Evolutionary conservation across 2,797 vertebrate species (phyloP).

Genomic region (Melopsittacus undulatus): DNA sequence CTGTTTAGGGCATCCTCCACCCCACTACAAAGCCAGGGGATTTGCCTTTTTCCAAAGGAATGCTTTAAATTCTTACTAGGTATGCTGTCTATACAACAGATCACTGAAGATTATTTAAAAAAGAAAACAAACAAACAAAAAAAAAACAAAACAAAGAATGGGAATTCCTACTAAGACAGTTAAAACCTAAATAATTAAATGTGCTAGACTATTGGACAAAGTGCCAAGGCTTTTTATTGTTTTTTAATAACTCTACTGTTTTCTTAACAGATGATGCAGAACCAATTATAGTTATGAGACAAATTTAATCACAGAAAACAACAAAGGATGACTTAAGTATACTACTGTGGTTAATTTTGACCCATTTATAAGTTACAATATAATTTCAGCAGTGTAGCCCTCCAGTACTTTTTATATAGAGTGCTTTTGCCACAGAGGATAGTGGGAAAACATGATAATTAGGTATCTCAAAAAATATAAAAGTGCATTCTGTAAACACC

Average conservation of each 20-base stretch:
- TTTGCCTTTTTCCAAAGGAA: background rate
- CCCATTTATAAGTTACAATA: background rate
- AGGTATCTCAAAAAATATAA: background rate
- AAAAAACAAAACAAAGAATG: background rate
- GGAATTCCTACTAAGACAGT: background rate
- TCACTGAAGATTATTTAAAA: background rate
- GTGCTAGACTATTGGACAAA: background rate
- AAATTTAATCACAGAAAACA: constrained; percentile 69
- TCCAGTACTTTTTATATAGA: background rate
- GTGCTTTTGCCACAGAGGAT: background rate
- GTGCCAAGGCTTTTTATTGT: constrained; percentile 11
- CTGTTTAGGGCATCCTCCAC: background rate
- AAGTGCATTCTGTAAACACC: background rate
- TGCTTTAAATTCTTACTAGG: background rate
- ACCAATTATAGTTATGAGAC: constrained; percentile 46
- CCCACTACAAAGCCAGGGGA: background rate
- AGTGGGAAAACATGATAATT: fast-evolving
- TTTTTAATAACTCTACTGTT: constrained; percentile 64
- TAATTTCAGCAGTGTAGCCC: background rate
- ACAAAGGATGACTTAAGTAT: constrained; percentile 25
- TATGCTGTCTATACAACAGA: background rate
- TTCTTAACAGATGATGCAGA: constrained; percentile 62
- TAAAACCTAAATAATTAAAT: constrained; percentile 10
- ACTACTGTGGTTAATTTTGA: background rate
- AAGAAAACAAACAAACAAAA: background rate